Evolutionary conservation across 2,113 vertebrate species (phyloP).

Genomic region (Sylvia atricapilla): DNA sequence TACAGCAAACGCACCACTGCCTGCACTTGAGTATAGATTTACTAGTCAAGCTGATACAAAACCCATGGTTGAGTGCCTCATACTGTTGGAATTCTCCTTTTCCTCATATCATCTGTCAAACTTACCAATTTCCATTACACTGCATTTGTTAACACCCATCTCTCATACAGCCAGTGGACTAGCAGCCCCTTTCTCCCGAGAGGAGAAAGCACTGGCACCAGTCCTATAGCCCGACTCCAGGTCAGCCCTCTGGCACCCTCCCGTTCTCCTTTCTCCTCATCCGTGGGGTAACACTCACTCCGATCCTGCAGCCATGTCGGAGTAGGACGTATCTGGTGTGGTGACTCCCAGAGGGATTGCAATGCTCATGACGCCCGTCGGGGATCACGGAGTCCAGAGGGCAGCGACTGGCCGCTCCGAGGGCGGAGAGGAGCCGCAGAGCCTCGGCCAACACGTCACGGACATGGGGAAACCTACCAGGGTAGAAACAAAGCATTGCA

Average conservation of each 20-base stretch:
- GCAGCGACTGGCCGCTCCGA: conserved; percentile 88
- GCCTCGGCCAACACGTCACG: conserved; percentile 90
- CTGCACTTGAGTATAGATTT: background rate
- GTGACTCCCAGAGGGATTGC: conserved; percentile 99
- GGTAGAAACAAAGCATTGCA: conserved; percentile 60
- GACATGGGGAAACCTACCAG: conserved; percentile 92
- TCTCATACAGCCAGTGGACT: background rate
- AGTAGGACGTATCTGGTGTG: conserved; percentile 99
- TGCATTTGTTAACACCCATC: background rate
- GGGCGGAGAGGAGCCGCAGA: conserved; percentile 88
- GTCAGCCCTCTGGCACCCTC: background rate
- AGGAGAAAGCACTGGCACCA: background rate
- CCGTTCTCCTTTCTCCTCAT: conserved; percentile 18
- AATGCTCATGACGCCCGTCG: conserved; percentile 99
- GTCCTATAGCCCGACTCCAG: background rate
- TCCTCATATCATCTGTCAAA: background rate
- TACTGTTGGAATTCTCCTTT: background rate
- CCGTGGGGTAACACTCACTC: conserved; percentile 84
- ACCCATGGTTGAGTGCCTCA: background rate
- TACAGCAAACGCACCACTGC: background rate
- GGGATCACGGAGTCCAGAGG: conserved; percentile 91
- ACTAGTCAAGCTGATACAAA: background rate
- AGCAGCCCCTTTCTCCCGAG: background rate
- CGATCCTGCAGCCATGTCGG: conserved; percentile 99
- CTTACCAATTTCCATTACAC: background rate